Evolutionary conservation across 2,113 vertebrate genomes (phyloP), one percentile per base, ranked within the genome.

Genomic region (Uria lomvia): DNA sequence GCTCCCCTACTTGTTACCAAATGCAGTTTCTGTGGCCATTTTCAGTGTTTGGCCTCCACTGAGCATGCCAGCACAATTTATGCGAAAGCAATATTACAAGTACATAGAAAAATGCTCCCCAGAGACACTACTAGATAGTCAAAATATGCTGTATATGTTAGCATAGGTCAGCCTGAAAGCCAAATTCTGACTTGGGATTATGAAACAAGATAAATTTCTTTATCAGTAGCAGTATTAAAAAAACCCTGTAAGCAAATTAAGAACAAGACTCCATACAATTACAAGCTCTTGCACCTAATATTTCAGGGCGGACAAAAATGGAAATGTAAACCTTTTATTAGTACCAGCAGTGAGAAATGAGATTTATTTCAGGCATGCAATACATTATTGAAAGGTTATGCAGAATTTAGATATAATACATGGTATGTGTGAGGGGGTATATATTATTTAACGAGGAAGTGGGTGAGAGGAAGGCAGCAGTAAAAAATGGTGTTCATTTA

Each of bases 331-430:
- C 47, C 47, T 91, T 77, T 79, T 70, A 79, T 91, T 93, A 91
- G 58, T 23, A 84, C 14, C 83, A 53, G 60, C 36, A 78, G n/a
- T 73, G 84, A 95, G 66, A 86, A 90, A 96, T 92, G 9, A 91
- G 67, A 20, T 93, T 86, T 94, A 93, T 90, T 96, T 90, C 78
- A 84, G 70, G 67, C 42, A 50, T 65, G 21, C n/a, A 66, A 94
- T 95, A 17, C 87, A 95, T 96, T 96, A 97, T 95, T 96, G 79
- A 96, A 94, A 89, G 16, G 74, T 71, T 90, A 60, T 90, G 71
- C 84, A 95, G 80, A 95, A 96, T 94, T 94, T 96, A 92, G 95
- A 91, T 50, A 78, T 89, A 45, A 91, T 73, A 40, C 79, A 89
- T 93, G 36, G 53, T 77, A 55, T 59, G 50, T 90, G 63, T 88